A percentile compares a stretch with the other conserved stretches of the same genome.
phyloP scores from a whole-genome alignment of 1,140 invertebrate species.

The Drosophila aff. region DNA sequence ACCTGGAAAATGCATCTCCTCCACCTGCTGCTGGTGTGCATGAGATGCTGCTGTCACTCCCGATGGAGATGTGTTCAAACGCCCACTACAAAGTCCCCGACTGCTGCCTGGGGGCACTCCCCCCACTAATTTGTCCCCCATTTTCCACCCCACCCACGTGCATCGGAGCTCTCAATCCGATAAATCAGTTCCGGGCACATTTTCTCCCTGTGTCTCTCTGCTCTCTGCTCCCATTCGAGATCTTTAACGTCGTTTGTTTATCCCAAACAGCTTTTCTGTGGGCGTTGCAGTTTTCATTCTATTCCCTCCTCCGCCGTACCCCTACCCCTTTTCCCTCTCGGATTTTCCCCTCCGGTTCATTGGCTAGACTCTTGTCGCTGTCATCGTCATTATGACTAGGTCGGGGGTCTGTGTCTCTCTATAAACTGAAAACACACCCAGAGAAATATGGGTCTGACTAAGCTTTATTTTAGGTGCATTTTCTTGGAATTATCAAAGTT shows the following conservation, averaged over 20 bases:
- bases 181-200: slow-evolving; percentile 21
- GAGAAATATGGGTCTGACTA: not conserved
- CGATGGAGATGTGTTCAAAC: not conserved
- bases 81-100: slow-evolving; percentile 1
- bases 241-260: slow-evolving; percentile 52
- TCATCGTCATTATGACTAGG: slow-evolving; percentile 32
- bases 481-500: not conserved
- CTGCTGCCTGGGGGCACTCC: not conserved
- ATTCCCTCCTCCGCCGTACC: not conserved
- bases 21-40: slow-evolving; percentile 7
- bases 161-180: slow-evolving; percentile 36
- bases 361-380: slow-evolving; percentile 41
- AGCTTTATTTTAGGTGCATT: not conserved
- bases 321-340: not conserved
- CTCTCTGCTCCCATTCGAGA: slow-evolving; percentile 26
- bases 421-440: slow-evolving; percentile 4
- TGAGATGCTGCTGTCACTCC: slow-evolving; percentile 4
- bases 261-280: slow-evolving; percentile 47
- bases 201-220: slow-evolving; percentile 7
- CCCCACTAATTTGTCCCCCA: slow-evolving; percentile 1
- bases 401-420: slow-evolving; percentile 4
- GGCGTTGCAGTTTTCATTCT: slow-evolving; percentile 47
- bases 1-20: not conserved
- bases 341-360: slow-evolving; percentile 28
- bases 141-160: slow-evolving; percentile 7